Evolutionary conservation across 2,888 invertebrate genomes (phyloP), one percentile per base, ranked within the genome.

Genomic region (Cloeon dipterum): DNA sequence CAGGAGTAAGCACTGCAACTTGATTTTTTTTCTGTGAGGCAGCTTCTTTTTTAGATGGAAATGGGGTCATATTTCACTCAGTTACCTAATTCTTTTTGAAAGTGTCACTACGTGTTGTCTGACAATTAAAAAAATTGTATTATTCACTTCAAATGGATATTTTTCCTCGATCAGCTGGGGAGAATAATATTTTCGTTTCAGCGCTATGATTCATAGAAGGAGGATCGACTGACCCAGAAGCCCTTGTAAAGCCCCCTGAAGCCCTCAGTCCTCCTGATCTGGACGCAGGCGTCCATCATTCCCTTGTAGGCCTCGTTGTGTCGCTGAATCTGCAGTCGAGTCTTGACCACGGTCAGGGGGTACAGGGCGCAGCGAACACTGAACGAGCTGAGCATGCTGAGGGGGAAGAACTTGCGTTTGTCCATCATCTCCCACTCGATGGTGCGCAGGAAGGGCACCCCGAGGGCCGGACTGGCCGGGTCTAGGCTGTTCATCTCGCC

Each of bases 371-470:
- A 64, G 43, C 73, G 59, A 52, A 82, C 71, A 44, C 74, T 66
- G 46, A 88, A 78, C 34, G 83, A 81, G 51, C 89, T 91, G 11
- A 86, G 58, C 62, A 91, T 78, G 39, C 88, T 88, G 39, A 94
- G 59, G 0, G 93, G 91, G 52, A 85, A 85, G 54, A 93, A 96
- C 53, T 88, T 89, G 34, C 66, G 67, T 51, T 88, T 91, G 56
- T 96, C 83, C 88, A 96, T 83, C 94, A 96, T 96, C 45, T 89
- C 73, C 83, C 93, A 86, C 58, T 96, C 94, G 42, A 96, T 89
- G 5, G 78, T 88, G 19, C 73, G 74, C 23, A 52, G 47, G 35
- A 45, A 44, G 13, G 45, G 45, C 29, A 29, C 7, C n/a, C n/a
- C n/a, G n/a, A n/a, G n/a, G n/a, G n/a, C n/a, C 5, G 29, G 29